A percentile compares a stretch with the other conserved stretches of the same genome.
Evolutionary conservation across 2,113 vertebrate species (phyloP).

Genomic region (Ariopsis seemanni): DNA sequence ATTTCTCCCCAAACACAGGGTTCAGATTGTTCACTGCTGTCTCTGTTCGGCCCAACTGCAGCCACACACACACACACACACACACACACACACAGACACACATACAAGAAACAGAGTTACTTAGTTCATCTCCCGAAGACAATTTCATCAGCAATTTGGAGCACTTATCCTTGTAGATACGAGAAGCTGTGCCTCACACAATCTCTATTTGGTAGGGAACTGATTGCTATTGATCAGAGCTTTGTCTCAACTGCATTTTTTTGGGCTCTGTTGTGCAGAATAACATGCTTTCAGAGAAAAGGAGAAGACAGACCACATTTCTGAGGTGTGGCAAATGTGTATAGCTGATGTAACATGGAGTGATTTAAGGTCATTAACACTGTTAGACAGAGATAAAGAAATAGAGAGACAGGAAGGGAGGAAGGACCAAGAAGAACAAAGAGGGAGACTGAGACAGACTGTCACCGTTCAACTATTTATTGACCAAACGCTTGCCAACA

Average conservation of each 20-base stretch:
- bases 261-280: background rate
- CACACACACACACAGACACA: background rate
- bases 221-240: background rate
- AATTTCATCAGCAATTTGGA: background rate
- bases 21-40: slow-evolving; percentile 95
- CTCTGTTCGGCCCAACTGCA: slow-evolving; percentile 89
- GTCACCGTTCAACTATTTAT: background rate
- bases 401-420: background rate
- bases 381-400: background rate
- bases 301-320: background rate
- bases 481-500: slow-evolving; percentile 4
- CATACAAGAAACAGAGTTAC: background rate
- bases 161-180: background rate
- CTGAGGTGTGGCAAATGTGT: background rate
- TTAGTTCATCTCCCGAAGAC: background rate
- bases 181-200: background rate
- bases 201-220: background rate
- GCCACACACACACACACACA: background rate
- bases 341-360: background rate
- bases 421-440: background rate
- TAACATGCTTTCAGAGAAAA: background rate
- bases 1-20: slow-evolving; percentile 93
- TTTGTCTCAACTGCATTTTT: background rate
- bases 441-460: background rate
- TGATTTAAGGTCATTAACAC: background rate